Evolutionary conservation across 2,888 invertebrate genomes (phyloP), one percentile per base, ranked within the genome.

Genomic region (Drosophila quinaria): DNA sequence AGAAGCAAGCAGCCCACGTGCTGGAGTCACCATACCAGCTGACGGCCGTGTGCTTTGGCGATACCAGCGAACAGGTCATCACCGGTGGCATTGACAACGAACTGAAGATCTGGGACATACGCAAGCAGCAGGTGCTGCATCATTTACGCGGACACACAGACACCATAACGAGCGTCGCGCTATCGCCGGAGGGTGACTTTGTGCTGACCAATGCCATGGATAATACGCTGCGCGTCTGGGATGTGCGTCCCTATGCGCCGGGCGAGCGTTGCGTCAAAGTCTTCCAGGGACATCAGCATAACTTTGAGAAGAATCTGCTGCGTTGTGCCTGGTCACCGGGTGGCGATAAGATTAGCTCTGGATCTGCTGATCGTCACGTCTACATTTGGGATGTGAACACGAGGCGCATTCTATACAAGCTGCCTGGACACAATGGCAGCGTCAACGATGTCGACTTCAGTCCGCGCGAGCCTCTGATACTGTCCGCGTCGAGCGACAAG

Each of bases 361-460:
- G 99, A 0, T 99, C 99, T 0, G 96, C 98, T 0, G 99, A 99
- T 93, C 94, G 99, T 50, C 97, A 96, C 93, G 96, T 99, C 33
- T 98, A 99, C 92, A 94, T 99, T 70, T 99, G 99, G 99, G 99
- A 99, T 92, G 98, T 98, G 1, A 97, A 97, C 50, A 95, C 97
- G 0, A 94, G 98, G 31, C 94, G 98, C 70, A 97, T 99, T 81
- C 93, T 98, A 37, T 99, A 99, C 94, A 98, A 98, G 93, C 94
- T 99, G 80, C 99, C 99, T 0, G 99, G 99, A 0, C 99, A 99
- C 93, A 97, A 98, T 93, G 99, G 99, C 39, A 96, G 98, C 72
- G 98, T 99, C 31, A 99, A 99, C 91, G 98, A 98, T 92, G 96
- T 98, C 1, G 97, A 97, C 92, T 98, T 99, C 92, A 99, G 99